Evolutionary conservation across 1,140 invertebrate genomes (phyloP), one percentile per base, ranked within the genome.

Genomic region (Drosophila elegans): DNA sequence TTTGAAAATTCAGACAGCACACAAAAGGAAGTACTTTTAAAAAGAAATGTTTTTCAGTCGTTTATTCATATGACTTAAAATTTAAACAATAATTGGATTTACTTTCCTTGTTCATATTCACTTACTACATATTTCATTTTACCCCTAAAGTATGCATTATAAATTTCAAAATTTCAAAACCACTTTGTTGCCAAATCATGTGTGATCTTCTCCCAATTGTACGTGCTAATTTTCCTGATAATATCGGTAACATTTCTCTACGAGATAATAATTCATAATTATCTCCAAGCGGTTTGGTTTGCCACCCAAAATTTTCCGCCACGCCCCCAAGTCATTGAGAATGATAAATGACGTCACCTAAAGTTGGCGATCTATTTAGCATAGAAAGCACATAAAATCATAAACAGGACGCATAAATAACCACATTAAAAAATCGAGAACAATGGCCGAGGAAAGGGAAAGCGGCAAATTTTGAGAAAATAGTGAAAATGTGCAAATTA

Each of bases 401-500:
- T 76, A 81, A 90, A 78, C 86, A 74, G 86, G 48, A 56, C 57
- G 68, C 76, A 84, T 83, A 89, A 83, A 83, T 77, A 71, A 84
- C 49, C 56, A 60, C 80, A 91, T 89, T 88, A 88, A 83, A 80
- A 91, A 88, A 75, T 74, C 48, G 68, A 57, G 51, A 59, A 59
- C 83, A 86, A 75, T 74, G 55, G 38, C 2, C 3, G 39, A 3
- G 63, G 41, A 12, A 41, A 32, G 69, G 60, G 53, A 46, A 57
- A 42, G 39, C 41, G 13, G 53, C 42, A 59, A 73, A 73, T 52
- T 34, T 32, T 73, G 60, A 72, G 73, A 88, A 88, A 91, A 91
- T 91, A 91, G 88, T 91, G 89, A 81, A 91, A 91, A 91, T 91
- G 88, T 91, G 88, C 77, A 91, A 91, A 91, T 91, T 91, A 91